Evolutionary conservation across 2,113 vertebrate species (phyloP).

Genomic region (Oreochromis spilurus): DNA sequence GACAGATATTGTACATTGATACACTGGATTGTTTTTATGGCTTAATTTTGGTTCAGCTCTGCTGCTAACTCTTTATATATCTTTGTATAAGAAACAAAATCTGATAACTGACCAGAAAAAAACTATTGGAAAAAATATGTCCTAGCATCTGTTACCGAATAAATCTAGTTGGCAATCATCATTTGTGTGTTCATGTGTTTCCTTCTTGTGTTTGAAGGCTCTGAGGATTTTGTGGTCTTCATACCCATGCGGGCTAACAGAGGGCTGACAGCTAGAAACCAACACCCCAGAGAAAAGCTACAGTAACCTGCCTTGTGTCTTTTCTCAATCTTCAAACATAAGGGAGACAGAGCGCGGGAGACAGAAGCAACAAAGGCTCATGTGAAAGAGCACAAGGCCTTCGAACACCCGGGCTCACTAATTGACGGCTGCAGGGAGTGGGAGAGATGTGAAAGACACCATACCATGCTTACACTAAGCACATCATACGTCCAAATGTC

Average conservation of each 20-base stretch:
- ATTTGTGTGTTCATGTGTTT: neutral
- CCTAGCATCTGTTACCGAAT: neutral
- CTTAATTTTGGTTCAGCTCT: neutral
- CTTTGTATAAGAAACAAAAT: neutral
- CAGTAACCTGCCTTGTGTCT: conserved; percentile 70
- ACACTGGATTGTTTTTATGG: neutral
- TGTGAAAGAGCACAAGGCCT: conserved; percentile 63
- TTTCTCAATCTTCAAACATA: conserved; percentile 72
- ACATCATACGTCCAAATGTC: conserved; percentile 12
- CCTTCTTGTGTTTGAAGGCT: conserved; percentile 54
- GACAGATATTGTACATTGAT: neutral
- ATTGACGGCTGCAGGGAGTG: conserved; percentile 73
- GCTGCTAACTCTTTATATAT: neutral
- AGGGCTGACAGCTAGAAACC: conserved; percentile 55
- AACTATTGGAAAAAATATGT: neutral
- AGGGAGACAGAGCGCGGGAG: conserved; percentile 9
- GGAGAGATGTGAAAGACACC: conserved; percentile 56
- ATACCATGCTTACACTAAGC: conserved; percentile 11
- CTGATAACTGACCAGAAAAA: neutral
- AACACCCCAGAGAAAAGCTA: conserved; percentile 63
- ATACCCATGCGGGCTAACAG: conserved; percentile 33
- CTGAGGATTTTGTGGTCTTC: conserved; percentile 49
- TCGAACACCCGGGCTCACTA: conserved; percentile 62
- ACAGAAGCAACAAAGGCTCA: conserved; percentile 67
- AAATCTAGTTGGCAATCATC: conserved; percentile 11